These are phyloP conservation scores for Phyllopteryx taeniolatus DNA, from an alignment of 2,113 vertebrate genomes.

Conservation along the genomic window DNA sequence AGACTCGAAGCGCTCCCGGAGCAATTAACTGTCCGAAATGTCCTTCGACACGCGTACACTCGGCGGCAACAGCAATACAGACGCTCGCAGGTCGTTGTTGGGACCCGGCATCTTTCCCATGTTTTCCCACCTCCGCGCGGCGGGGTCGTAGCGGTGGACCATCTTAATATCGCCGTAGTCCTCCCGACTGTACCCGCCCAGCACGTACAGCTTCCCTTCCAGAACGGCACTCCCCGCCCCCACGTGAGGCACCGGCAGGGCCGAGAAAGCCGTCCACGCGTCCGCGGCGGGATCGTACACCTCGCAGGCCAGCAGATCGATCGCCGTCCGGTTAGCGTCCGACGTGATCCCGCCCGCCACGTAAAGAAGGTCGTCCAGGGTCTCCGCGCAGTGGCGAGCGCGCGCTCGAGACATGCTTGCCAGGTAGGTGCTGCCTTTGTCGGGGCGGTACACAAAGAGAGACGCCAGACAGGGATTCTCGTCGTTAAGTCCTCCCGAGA, in stretches of 20 bases:
- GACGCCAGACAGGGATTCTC: conserved; percentile 49
- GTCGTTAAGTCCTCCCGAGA: conserved; percentile 66
- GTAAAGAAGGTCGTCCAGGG: conserved; percentile 55
- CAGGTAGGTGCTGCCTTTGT: conserved; percentile 58
- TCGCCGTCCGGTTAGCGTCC: background rate
- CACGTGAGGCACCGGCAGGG: conserved; percentile 64
- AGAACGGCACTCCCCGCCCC: conserved; percentile 66
- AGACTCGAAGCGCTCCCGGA: background rate
- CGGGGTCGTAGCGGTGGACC: conserved; percentile 66
- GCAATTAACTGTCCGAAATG: background rate
- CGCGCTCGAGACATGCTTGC: conserved; percentile 65
- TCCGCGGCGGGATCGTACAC: conserved; percentile 56
- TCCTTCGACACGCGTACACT: conserved; percentile 46
- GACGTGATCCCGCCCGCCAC: conserved; percentile 62
- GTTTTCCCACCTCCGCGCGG: conserved; percentile 61
- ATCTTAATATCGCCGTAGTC: conserved; percentile 57
- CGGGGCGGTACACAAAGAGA: conserved; percentile 69
- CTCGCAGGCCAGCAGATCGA: conserved; percentile 68
- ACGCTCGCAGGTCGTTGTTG: conserved; percentile 62
- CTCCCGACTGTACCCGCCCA: conserved; percentile 73
- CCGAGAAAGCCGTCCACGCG: conserved; percentile 52
- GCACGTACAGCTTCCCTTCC: conserved; percentile 72
- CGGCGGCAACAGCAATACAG: conserved; percentile 55
- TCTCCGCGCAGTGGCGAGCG: conserved; percentile 75
- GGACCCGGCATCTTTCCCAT: conserved; percentile 70